Conservation (phyloP, 2,888 invertebrate species). For the Lymantria dispar region DNA sequence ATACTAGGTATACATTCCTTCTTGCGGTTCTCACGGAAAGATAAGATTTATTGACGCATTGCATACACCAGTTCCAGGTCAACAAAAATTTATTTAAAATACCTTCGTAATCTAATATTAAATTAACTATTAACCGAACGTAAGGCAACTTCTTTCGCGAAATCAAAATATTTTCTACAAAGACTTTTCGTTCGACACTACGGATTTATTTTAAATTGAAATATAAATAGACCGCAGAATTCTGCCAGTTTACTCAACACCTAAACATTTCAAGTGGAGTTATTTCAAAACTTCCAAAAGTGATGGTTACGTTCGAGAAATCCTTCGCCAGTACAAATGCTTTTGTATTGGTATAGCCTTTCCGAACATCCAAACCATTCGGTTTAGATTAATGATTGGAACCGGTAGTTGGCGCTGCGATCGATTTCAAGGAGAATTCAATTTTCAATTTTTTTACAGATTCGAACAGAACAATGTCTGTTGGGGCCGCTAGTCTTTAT, state of each 20-base stretch:
- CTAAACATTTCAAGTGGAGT: constrained; percentile 7
- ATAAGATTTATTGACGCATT: too few relatives aligned
- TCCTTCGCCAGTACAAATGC: not conserved
- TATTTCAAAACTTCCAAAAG: constrained; percentile 9
- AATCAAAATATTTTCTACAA: not conserved
- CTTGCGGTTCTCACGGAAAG: not conserved
- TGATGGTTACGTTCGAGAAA: constrained; percentile 4
- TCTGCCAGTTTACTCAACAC: constrained; percentile 4
- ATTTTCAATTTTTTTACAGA: too few relatives aligned
- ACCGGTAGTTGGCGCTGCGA: too few relatives aligned
- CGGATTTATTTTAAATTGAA: constrained; percentile 4
- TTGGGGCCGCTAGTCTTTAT: too few relatives aligned
- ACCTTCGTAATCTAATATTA: not conserved
- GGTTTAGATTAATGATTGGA: too few relatives aligned
- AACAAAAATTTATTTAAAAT: not conserved
- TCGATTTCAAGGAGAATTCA: too few relatives aligned
- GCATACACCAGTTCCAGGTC: too few relatives aligned
- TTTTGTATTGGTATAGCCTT: too few relatives aligned
- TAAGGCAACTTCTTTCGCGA: not conserved
- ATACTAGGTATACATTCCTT: too few relatives aligned
- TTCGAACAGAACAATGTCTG: too few relatives aligned
- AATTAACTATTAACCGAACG: not conserved
- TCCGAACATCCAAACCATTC: too few relatives aligned
- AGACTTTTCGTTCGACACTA: not conserved
- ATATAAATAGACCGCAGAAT: constrained; percentile 6